Conservation (phyloP, 2,113 vertebrate genomes). For the Gorsachius goisagi region DNA sequence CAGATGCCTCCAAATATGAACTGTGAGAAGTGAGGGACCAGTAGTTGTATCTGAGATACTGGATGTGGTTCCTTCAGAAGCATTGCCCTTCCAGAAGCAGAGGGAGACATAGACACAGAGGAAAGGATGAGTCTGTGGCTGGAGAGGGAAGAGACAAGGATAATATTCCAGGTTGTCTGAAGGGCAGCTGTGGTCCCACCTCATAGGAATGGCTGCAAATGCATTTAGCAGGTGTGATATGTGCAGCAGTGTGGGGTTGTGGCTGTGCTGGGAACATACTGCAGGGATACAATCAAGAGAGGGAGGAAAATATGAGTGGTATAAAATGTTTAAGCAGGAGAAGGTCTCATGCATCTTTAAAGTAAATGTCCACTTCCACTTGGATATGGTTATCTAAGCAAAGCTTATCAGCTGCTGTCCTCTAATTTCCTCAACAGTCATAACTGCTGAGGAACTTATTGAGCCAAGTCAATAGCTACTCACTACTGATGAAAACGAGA, state of each 20-base stretch:
- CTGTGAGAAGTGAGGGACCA: neutral
- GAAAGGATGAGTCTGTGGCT: neutral
- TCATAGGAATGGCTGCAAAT: neutral
- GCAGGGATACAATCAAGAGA: neutral
- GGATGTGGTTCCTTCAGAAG: neutral
- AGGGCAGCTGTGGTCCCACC: neutral
- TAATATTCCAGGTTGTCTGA: neutral
- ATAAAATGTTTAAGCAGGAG: neutral
- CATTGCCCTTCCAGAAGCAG: neutral
- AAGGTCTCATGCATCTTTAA: neutral
- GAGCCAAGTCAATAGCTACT: neutral
- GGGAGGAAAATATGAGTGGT: neutral
- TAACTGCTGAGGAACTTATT: neutral
- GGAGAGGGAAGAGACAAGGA: neutral
- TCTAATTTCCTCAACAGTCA: neutral
- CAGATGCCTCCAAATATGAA: neutral
- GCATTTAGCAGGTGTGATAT: neutral
- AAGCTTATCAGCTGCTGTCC: neutral
- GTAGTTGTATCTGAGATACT: neutral
- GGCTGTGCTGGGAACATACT: neutral
- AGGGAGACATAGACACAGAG: rapidly evolving
- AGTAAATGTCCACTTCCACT: neutral
- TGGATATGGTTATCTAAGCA: neutral
- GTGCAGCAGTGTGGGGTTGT: neutral
- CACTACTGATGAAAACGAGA: neutral